Conservation (phyloP, 2,113 vertebrate genomes). For the Mesitornis unicolor region DNA sequence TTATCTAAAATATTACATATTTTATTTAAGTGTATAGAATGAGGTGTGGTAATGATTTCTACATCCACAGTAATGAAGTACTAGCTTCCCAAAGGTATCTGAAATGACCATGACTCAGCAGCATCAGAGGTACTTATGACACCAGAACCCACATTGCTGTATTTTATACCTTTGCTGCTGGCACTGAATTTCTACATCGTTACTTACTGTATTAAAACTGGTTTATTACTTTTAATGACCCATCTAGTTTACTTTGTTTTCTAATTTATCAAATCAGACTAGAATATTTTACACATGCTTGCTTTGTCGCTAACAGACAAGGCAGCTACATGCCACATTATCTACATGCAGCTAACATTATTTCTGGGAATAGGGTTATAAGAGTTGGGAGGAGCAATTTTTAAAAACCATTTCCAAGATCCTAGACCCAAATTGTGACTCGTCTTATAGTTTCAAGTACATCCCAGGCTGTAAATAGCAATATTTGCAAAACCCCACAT, state of each 20-base stretch:
- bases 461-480: neutral
- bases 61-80: slow-evolving; percentile 39
- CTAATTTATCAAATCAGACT: neutral
- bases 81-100: slow-evolving; percentile 8
- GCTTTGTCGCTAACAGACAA: neutral
- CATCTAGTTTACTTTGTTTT: slow-evolving; percentile 36
- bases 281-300: neutral
- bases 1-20: slow-evolving; percentile 19
- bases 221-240: slow-evolving; percentile 64
- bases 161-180: slow-evolving; percentile 42
- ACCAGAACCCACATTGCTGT: neutral
- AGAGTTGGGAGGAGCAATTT: neutral
- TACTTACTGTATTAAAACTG: slow-evolving; percentile 60
- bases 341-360: neutral
- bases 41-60: slow-evolving; percentile 58
- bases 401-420: neutral
- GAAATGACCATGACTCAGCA: slow-evolving; percentile 30
- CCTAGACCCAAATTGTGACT: neutral
- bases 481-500: neutral
- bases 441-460: neutral
- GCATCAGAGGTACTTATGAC: slow-evolving; percentile 30
- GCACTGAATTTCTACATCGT: slow-evolving; percentile 52
- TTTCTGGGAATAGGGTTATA: neutral
- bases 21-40: slow-evolving; percentile 30
- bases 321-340: neutral